Evolutionary conservation across 2,888 invertebrate genomes (phyloP).

Genomic region (Saturnia japonica): DNA sequence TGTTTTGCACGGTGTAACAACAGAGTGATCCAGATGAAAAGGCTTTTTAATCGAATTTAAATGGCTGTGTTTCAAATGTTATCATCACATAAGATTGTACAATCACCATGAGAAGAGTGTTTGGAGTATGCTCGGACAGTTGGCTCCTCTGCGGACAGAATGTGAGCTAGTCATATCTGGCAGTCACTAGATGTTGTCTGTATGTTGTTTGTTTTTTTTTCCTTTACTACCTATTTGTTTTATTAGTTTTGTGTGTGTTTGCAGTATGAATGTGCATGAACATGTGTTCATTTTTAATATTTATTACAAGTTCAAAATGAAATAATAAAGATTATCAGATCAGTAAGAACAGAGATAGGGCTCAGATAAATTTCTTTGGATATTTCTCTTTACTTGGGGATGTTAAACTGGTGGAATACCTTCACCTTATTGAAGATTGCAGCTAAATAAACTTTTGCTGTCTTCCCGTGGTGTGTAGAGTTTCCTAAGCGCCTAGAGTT

Average conservation of each 20-base stretch:
- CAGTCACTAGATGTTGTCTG: slow-evolving; percentile 77
- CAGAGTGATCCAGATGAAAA: slow-evolving; percentile 11
- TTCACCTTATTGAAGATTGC: too few species aligned
- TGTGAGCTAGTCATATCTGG: slow-evolving; percentile 71
- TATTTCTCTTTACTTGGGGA: too few species aligned
- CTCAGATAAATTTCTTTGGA: too few species aligned
- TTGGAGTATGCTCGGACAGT: slow-evolving; percentile 80
- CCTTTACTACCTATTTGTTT: slow-evolving; percentile 30
- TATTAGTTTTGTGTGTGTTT: slow-evolving; percentile 6
- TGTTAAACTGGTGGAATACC: too few species aligned
- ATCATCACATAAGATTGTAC: slow-evolving; percentile 32
- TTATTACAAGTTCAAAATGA: not conserved
- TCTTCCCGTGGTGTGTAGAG: too few species aligned
- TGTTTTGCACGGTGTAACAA: slow-evolving; percentile 10
- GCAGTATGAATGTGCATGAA: not conserved
- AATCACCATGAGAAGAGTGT: slow-evolving; percentile 74
- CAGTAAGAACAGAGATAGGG: too few species aligned
- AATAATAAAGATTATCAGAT: not conserved
- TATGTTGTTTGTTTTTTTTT: slow-evolving; percentile 65
- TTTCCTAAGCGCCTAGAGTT: too few species aligned
- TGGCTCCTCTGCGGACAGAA: slow-evolving; percentile 79
- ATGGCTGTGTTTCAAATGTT: slow-evolving; percentile 54
- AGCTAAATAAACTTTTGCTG: too few species aligned
- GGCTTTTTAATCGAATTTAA: slow-evolving; percentile 34
- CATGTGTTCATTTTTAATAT: not conserved